phyloP scores from a whole-genome alignment of 2,797 vertebrate species.

The Microctenopoma lineatum region DNA sequence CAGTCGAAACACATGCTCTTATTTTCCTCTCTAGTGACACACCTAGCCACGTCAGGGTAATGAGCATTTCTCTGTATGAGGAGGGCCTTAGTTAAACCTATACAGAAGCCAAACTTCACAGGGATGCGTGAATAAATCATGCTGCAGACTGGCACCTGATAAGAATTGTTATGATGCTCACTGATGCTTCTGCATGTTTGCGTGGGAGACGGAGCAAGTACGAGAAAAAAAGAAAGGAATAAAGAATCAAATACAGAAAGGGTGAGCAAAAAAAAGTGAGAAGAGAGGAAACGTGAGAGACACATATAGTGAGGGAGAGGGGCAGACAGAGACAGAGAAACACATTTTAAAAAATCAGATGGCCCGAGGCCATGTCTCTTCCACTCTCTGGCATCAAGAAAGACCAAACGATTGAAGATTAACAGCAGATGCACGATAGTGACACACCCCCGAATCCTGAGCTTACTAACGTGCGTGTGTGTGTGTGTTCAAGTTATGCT shows the following conservation, averaged over 20 bases:
- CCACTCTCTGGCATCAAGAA: slow-evolving; percentile 30
- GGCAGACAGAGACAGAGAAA: slow-evolving; percentile 14
- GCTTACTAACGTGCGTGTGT: slow-evolving; percentile 19
- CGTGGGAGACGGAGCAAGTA: slow-evolving; percentile 31
- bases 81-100: slow-evolving; percentile 21
- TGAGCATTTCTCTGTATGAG: slow-evolving; percentile 27
- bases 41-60: slow-evolving; percentile 7
- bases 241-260: background rate
- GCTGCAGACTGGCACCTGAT: slow-evolving; percentile 54
- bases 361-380: slow-evolving; percentile 47
- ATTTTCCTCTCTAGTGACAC: background rate
- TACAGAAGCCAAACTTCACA: slow-evolving; percentile 43
- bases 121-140: slow-evolving; percentile 58
- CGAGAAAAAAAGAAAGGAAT: slow-evolving; percentile 15
- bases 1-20: background rate
- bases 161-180: slow-evolving; percentile 56
- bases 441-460: slow-evolving; percentile 27
- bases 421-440: slow-evolving; percentile 59
- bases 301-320: background rate
- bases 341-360: slow-evolving; percentile 20
- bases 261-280: background rate
- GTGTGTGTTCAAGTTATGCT: slow-evolving; percentile 21
- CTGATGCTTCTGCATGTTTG: slow-evolving; percentile 52
- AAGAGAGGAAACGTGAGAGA: background rate
- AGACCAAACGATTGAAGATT: slow-evolving; percentile 60